Evolutionary conservation across 2,888 invertebrate genomes (phyloP).

Genomic region (Amphipyra tragopoginis): DNA sequence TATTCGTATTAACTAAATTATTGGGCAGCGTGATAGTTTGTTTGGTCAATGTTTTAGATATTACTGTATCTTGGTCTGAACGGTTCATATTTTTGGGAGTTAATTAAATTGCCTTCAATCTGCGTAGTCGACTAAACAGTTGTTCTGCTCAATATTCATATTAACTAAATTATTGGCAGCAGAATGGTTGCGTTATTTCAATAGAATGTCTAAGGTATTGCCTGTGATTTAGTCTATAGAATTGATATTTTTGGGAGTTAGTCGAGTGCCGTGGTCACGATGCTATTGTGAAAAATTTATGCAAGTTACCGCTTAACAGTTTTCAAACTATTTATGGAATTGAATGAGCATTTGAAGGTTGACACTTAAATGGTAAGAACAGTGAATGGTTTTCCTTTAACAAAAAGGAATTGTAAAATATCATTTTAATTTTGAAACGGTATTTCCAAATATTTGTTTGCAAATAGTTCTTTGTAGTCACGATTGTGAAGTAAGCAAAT

Average conservation of each 20-base stretch:
- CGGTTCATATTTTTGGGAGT: no score
- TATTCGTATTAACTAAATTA: constrained; percentile 3
- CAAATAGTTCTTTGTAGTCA: constrained; percentile 20
- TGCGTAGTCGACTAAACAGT: constrained; percentile 8
- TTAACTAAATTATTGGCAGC: constrained; percentile 5
- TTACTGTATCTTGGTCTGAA: no score
- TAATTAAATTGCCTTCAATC: constrained; percentile 20
- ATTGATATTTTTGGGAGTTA: constrained; percentile 43
- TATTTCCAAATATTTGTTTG: constrained; percentile 54
- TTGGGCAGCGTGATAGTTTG: no score
- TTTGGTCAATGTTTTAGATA: no score
- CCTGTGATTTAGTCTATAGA: constrained; percentile 6
- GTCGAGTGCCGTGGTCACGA: constrained; percentile 49
- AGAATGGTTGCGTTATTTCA: background rate
- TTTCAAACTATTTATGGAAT: constrained; percentile 70
- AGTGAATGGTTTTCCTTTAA: constrained; percentile 59
- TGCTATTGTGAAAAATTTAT: constrained; percentile 65
- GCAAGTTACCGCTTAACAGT: constrained; percentile 58
- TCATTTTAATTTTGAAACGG: constrained; percentile 55
- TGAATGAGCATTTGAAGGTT: constrained; percentile 68
- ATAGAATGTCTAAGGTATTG: constrained; percentile 2
- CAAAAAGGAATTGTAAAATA: constrained; percentile 40
- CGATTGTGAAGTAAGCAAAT: constrained; percentile 15
- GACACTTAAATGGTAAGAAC: constrained; percentile 56
- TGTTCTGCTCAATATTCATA: constrained; percentile 2